These are phyloP conservation scores for Cathartes aura DNA, from an alignment of 2,113 vertebrate genomes.

Conservation along the genomic window DNA sequence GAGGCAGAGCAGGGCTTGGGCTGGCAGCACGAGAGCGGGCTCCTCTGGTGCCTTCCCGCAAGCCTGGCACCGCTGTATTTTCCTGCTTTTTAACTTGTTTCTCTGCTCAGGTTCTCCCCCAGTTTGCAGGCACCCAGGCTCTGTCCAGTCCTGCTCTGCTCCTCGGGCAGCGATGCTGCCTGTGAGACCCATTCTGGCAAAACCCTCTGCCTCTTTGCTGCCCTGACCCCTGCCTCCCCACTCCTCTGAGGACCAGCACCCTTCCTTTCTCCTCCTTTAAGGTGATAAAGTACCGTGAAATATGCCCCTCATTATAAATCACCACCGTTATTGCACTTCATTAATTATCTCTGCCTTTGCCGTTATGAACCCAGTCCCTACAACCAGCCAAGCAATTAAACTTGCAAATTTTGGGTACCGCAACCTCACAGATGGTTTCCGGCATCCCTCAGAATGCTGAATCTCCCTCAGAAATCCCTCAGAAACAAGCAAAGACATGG, in stretches of 20 bases:
- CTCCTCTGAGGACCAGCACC: not conserved
- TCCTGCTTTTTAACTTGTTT: not conserved
- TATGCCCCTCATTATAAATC: not conserved
- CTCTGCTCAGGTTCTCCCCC: not conserved
- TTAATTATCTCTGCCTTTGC: not conserved
- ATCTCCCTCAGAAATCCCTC: not conserved
- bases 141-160: not conserved
- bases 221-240: not conserved
- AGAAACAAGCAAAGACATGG: not conserved
- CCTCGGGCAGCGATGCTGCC: rapidly evolving
- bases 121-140: not conserved
- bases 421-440: not conserved
- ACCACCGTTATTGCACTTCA: not conserved
- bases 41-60: not conserved
- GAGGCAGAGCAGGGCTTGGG: not conserved
- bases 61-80: not conserved
- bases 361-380: not conserved
- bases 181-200: not conserved
- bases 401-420: not conserved
- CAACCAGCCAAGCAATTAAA: not conserved
- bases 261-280: not conserved
- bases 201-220: not conserved
- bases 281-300: not conserved
- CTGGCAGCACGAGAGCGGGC: not conserved
- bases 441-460: not conserved